Conservation (phyloP, 2,797 vertebrate genomes). For the Simalia tracyae region DNA sequence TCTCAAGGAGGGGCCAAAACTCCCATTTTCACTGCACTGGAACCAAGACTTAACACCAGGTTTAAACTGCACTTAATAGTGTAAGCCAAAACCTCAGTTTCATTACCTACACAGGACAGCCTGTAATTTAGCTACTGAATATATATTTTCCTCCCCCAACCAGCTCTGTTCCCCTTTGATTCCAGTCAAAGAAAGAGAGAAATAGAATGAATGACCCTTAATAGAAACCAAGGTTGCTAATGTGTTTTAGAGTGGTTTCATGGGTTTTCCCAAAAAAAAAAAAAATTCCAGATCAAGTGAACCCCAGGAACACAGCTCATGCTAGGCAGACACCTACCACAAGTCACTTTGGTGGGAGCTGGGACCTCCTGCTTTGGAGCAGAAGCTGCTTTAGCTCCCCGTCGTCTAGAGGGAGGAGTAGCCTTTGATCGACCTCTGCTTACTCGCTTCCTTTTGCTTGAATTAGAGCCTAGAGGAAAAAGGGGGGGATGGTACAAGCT, state of each 20-base stretch:
- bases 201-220: not conserved
- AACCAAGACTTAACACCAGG: not conserved
- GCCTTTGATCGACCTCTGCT: constrained; percentile 60
- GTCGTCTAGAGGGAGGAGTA: constrained; percentile 47
- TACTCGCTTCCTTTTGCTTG: constrained; percentile 67
- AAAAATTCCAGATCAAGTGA: not conserved
- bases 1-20: not conserved
- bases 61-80: not conserved
- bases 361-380: constrained; percentile 48
- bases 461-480: constrained; percentile 56
- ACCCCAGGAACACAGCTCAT: not conserved
- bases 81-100: not conserved
- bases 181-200: not conserved
- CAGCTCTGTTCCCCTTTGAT: not conserved
- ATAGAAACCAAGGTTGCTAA: not conserved
- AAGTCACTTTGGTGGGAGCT: constrained; percentile 76
- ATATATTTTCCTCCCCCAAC: not conserved
- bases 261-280: not conserved
- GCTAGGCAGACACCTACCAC: constrained; percentile 77
- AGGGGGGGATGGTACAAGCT: not conserved
- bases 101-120: not conserved
- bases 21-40: not conserved
- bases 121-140: not conserved
- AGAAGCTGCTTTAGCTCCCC: constrained; percentile 11
- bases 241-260: constrained; percentile 6